These are phyloP conservation scores for Eilema depressum DNA, from an alignment of 2,888 invertebrate species.

Conservation along the genomic window DNA sequence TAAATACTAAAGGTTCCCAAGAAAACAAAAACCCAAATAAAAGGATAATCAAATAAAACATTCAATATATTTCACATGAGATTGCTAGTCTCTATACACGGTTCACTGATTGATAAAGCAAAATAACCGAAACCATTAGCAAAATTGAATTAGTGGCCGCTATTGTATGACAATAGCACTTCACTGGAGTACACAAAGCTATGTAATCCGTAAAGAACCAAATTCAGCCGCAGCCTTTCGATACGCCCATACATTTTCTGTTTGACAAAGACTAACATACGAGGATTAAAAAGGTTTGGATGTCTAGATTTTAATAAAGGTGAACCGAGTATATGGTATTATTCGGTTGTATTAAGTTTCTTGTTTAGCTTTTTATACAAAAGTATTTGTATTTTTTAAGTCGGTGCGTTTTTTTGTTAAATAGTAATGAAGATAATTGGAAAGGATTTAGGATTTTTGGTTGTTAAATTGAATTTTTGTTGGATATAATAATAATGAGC, in stretches of 20 bases:
- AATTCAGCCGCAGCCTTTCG: constrained; percentile 37
- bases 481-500: not conserved
- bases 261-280: constrained; percentile 48
- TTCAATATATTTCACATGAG: constrained; percentile 1
- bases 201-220: constrained; percentile 58
- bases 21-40: not conserved
- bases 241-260: constrained; percentile 43
- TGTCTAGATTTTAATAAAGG: constrained; percentile 37
- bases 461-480: not conserved
- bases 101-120: constrained; percentile 41
- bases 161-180: constrained; percentile 70
- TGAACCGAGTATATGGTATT: constrained; percentile 19
- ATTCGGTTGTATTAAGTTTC: constrained; percentile 16
- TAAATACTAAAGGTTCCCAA: not conserved
- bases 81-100: constrained; percentile 26
- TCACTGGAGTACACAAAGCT: constrained; percentile 55
- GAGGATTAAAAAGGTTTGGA: constrained; percentile 38
- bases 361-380: not conserved
- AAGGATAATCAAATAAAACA: not conserved
- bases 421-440: not conserved
- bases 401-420: not conserved
- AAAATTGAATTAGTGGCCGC: constrained; percentile 73
- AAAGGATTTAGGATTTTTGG: not conserved
- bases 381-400: not conserved
- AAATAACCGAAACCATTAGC: constrained; percentile 68